Base-by-base conservation (phyloP, 2,113 vertebrate genomes). In the Furnarius figulus region DNA sequence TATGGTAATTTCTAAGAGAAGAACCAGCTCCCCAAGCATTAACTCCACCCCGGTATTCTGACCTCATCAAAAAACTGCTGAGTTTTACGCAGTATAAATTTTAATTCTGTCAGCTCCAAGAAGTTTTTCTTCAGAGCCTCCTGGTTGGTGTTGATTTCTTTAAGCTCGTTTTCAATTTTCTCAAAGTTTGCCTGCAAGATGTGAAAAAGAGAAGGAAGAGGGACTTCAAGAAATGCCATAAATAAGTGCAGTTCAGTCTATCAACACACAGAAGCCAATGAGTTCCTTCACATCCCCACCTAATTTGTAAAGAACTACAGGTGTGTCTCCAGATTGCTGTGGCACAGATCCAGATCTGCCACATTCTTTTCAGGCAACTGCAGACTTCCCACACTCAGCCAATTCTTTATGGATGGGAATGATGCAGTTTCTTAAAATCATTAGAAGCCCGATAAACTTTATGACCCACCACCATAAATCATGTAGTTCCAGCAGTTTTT, bases 21-120 rank as follows among this genome's bases (percentile, higher is more conserved):
- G 23, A 87, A 78, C 49, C 95, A 75, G 88, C 91, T 95, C 93
- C 87, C 94, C 90, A 78, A 39, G 70, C 53, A 88, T 80, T 59
- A 80, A 91, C 20, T 35, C 92, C 80, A 93, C 83, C 39, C 55
- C 18, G 94, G 98, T 97, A 97, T 97, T 94, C 98, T 98, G 98
- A 99, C 99, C 99, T 99, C 99, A 90, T 99, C 98, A 90, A 99
- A 99, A 98, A 99, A 99, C 91, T 99, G 99, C 94, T 99, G 99
- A 19, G 99, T 99, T 97, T 99, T 99, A 40, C 99, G 98, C 95
- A 99, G 98, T 93, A 99, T 99, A 97, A 99, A 99, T 94, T 99
- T 99, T 96, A 99, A 98, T 97, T 99, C 99, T 1, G 99, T 99
- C 97, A 99, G 97, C 89, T 99, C 99, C 96, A 99, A 97, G 97